Base-by-base conservation (phyloP, 2,888 invertebrate genomes). In the Meteorus colon region DNA sequence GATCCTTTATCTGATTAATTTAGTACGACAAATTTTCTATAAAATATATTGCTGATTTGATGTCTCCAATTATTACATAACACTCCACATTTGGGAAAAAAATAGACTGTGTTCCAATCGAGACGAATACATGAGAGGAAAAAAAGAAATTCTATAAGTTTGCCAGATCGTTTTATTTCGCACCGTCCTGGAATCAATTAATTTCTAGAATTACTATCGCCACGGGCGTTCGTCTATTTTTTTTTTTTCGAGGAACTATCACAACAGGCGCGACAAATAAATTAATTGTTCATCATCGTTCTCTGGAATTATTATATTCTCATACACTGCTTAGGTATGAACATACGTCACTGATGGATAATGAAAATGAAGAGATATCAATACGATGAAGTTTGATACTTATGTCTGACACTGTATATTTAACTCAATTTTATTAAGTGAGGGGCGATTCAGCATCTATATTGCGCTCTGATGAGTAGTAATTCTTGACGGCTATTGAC, bases 151-250 rank as follows among this genome's bases (percentile, higher is more conserved):
- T 48, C 6, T 48, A 16, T 16, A 4, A 16, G n/a, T 16, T 48
- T 48, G n/a, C 41, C 41, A 12, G 4, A 1, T 55, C 8, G 19
- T 55, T 55, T 24, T 6, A 19, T 55, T 8, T 19, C 19, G 55
- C 55, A 24, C 10, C 48, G 2, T n/a, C 55, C 19, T 8, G 8
- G 5, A 8, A 55, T 24, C 55, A 55, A 19, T 55, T 19, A 55
- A 55, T 55, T 55, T 55, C 19, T 19, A 19, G 55, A 55, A 55
- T 55, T 55, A 55, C 19, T 55, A 55, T 55, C 55, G 10, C 55
- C 55, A 55, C 55, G 19, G 19, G 55, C 5, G n/a, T 55, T 55
- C 55, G n/a, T 19, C 24, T 10, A 8, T 19, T 19, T 19, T 19
- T 48, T 48, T 48, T 16, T 48, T 16, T 16, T 55, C 19, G 55